Base-by-base conservation (phyloP, 2,113 vertebrate species). In the Atractosteus spatula region DNA sequence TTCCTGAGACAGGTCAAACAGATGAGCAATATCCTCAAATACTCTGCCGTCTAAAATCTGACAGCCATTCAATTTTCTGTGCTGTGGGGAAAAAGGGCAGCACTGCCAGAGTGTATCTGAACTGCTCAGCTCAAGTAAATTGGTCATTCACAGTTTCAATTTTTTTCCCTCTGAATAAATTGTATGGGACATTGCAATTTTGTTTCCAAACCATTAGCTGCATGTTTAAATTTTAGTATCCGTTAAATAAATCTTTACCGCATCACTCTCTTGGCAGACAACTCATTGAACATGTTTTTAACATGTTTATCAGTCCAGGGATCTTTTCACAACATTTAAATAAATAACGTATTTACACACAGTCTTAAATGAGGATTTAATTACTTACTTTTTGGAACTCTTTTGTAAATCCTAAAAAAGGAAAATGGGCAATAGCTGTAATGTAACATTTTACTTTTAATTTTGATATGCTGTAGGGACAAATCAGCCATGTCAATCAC, bases 181-280 rank as follows among this genome's bases (percentile, higher is more conserved):
- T 81, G 66, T 61, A 85, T n/a, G 41, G 71, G 78, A 72, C 79
- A 83, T 77, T 72, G 62, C 74, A 83, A 88, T 89, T 90, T 90
- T 80, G 77, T 78, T 84, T 83, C 45, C 70, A 84, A 83, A 74
- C 86, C 79, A 77, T 85, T 87, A 71, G 0, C 72, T 79, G 82
- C 78, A 84, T 87, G 82, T 84, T 87, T 88, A 88, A 87, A 88
- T 86, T 84, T 74, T 71, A 67, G 75, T 79, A 85, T 85, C 73
- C 82, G 84, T 87, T 85, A 78, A 7, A 29, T 65, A 83, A 84
- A 83, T 82, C 78, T 75, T 79, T 72, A 74, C 43, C 47, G 41
- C 69, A 79, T 87, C 82, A 81, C 81, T 86, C 85, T 85, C 68
- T 77, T 56, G 62, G 66, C n/a, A 3, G 12, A 11, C 56, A 59